A percentile compares a stretch with the other conserved stretches of the same genome.
Evolutionary conservation across 2,888 invertebrate genomes (phyloP).

Genomic region (Drosophila antonietae): DNA sequence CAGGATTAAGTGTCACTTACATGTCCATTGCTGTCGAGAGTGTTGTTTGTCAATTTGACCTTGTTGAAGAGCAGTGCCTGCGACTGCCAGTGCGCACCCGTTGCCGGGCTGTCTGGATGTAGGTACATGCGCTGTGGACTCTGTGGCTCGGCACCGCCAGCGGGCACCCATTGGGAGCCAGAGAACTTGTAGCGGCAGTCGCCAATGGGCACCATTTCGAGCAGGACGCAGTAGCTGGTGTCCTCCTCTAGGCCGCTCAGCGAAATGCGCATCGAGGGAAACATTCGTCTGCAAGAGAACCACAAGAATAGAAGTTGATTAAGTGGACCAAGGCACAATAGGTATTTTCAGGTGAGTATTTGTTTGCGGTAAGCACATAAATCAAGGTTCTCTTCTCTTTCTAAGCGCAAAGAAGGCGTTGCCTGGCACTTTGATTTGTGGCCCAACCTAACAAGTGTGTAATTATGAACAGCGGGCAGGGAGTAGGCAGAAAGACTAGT

Average conservation of each 20-base stretch:
- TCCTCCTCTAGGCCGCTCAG: conserved; percentile 92
- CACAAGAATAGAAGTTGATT: conserved; percentile 57
- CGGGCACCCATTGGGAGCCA: conserved; percentile 93
- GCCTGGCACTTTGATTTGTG: conserved; percentile 79
- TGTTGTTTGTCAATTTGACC: conserved; percentile 95
- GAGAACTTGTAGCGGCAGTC: conserved; percentile 93
- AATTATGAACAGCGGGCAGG: conserved; percentile 65
- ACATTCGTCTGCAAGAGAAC: conserved; percentile 91
- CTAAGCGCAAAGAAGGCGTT: conserved; percentile 67
- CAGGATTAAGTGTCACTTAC: conserved; percentile 85
- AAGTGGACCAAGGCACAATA: conserved; percentile 39
- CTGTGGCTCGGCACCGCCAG: conserved; percentile 94
- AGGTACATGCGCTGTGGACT: conserved; percentile 90
- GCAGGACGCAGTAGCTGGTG: conserved; percentile 91
- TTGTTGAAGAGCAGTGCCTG: conserved; percentile 92
- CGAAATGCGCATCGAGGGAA: conserved; percentile 92
- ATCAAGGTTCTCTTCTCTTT: conserved; percentile 60
- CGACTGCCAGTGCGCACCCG: conserved; percentile 94
- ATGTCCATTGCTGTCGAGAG: conserved; percentile 91
- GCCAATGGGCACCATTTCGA: conserved; percentile 92
- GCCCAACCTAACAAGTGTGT: conserved; percentile 80
- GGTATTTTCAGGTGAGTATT: not conserved
- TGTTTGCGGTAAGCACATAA: conserved; percentile 45
- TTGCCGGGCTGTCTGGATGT: conserved; percentile 95
- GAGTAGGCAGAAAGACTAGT: conserved; percentile 17